Evolutionary conservation across 2,888 invertebrate species (phyloP).

Genomic region (Notodonta dromedarius): DNA sequence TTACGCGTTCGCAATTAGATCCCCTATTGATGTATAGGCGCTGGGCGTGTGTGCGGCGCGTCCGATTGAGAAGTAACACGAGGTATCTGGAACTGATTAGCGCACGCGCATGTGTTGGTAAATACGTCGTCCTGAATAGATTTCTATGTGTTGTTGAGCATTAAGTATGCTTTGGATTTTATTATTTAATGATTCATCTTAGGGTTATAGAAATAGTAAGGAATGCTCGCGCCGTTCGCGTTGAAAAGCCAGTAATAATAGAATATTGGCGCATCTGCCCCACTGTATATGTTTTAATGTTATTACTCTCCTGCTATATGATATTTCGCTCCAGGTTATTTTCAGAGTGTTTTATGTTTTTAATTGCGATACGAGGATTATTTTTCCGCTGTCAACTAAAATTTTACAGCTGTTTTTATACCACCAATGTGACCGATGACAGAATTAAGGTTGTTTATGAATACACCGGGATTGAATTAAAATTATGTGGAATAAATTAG

Average conservation of each 20-base stretch:
- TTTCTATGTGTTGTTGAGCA: constrained; percentile 74
- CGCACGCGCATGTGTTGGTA: constrained; percentile 70
- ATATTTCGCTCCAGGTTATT: constrained; percentile 75
- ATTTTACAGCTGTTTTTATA: constrained; percentile 78
- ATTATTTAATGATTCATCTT: constrained; percentile 85
- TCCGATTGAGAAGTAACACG: constrained; percentile 73
- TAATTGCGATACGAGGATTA: constrained; percentile 77
- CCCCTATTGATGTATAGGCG: constrained; percentile 76
- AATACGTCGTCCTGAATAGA: constrained; percentile 72
- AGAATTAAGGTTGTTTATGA: constrained; percentile 80
- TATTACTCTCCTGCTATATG: constrained; percentile 73
- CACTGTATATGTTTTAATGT: constrained; percentile 80
- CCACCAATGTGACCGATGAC: constrained; percentile 74
- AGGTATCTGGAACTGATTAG: constrained; percentile 80
- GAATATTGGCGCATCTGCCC: constrained; percentile 82
- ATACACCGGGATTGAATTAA: constrained; percentile 65
- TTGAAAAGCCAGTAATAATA: constrained; percentile 83
- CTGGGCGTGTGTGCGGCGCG: constrained; percentile 53
- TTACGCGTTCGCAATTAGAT: constrained; percentile 81
- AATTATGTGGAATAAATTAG: constrained; percentile 71
- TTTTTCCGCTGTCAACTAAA: constrained; percentile 72
- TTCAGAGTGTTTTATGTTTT: constrained; percentile 77
- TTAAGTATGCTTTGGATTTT: constrained; percentile 83
- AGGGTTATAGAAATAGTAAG: constrained; percentile 83
- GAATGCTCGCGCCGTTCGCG: constrained; percentile 78